phyloP scores from a whole-genome alignment of 2,888 invertebrate genomes.

The Odontothrips loti region DNA sequence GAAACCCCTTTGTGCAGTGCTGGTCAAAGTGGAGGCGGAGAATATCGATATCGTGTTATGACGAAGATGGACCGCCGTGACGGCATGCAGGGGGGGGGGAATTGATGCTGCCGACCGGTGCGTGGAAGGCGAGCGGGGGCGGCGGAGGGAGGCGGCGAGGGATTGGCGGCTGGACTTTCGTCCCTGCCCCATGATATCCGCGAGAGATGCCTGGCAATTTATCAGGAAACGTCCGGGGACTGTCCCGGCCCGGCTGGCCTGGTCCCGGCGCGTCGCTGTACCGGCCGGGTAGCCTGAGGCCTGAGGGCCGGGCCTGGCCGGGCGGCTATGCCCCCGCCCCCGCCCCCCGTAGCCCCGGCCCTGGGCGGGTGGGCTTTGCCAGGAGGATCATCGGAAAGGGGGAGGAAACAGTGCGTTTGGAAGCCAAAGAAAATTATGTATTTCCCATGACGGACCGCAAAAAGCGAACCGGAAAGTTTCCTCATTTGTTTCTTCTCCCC shows the following conservation, averaged over 20 bases:
- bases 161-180: background rate
- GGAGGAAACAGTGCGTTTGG: too few relatives aligned
- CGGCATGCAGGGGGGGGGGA: background rate
- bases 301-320: background rate
- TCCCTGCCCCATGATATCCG: background rate
- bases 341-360: background rate
- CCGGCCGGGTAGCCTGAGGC: too few relatives aligned
- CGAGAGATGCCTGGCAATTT: slow-evolving; percentile 1
- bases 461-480: too few relatives aligned
- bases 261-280: too few relatives aligned
- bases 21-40: background rate
- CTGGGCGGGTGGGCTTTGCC: background rate
- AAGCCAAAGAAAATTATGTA: too few relatives aligned
- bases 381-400: background rate
- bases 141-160: background rate
- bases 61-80: background rate
- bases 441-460: too few relatives aligned
- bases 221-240: slow-evolving; percentile 20
- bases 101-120: background rate
- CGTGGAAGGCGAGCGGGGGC: background rate
- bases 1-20: too few relatives aligned
- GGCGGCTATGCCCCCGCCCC: background rate
- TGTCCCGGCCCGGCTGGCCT: background rate
- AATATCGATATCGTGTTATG: background rate
- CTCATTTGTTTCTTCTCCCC: too few relatives aligned